Conservation (phyloP, 2,888 invertebrate species). For the Elmis aenea region DNA sequence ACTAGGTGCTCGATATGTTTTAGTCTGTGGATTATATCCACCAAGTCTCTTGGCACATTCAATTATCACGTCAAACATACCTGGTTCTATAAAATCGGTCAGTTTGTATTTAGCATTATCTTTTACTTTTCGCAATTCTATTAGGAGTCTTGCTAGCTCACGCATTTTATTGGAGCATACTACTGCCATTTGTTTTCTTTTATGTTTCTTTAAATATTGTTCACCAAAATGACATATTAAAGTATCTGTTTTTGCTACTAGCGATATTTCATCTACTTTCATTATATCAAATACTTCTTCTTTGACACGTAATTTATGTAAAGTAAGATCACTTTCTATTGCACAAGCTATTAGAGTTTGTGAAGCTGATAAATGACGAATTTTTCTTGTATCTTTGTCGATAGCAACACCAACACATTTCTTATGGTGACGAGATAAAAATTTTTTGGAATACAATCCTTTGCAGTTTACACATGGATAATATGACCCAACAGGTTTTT, state of each 20-base stretch:
- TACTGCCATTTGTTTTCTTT: conserved; percentile 4
- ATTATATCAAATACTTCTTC: conserved; percentile 9
- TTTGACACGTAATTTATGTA: conserved; percentile 2
- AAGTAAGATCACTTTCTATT: background rate
- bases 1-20: conserved; percentile 9
- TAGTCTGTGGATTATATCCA: conserved; percentile 9
- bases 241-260: conserved; percentile 9
- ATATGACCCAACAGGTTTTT: background rate
- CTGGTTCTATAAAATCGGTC: conserved; percentile 3
- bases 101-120: background rate
- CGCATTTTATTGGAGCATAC: conserved; percentile 12
- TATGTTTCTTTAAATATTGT: conserved; percentile 13
- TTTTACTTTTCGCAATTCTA: conserved; percentile 10
- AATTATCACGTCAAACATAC: conserved; percentile 5
- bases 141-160: conserved; percentile 12
- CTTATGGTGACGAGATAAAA: conserved; percentile 2
- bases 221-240: conserved; percentile 12
- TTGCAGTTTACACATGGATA: conserved; percentile 6
- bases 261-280: conserved; percentile 7
- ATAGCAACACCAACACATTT: background rate
- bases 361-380: conserved; percentile 1
- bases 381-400: background rate
- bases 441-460: background rate
- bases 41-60: conserved; percentile 8
- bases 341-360: conserved; percentile 10